Evolutionary conservation across 2,797 vertebrate genomes (phyloP), one percentile per base, ranked within the genome.

Genomic region (Menidia menidia): DNA sequence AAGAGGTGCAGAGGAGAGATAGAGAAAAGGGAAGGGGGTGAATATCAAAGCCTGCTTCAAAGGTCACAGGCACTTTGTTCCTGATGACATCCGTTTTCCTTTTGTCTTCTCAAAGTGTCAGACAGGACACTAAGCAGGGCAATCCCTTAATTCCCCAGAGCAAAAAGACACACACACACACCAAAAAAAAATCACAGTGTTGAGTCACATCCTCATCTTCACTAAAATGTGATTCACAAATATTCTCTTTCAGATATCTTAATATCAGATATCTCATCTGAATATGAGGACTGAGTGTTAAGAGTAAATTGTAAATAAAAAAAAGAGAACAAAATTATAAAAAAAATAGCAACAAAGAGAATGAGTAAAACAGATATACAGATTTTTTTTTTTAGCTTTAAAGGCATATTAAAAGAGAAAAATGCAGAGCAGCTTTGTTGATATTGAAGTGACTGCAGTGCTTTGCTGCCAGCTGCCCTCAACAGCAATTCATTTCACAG

Each of bases 21-120:
- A n/a, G 18, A 48, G 47, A 64, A 60, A 75, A 71, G 66, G 71
- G 57, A 53, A 70, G 67, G 60, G 60, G 73, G 63, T 52, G 71
- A 81, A 87, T 88, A 90, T 91, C 87, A 92, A 91, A 91, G 88
- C 82, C 67, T 52, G 72, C 89, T 88, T 89, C 84, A 92, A 92
- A 93, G 92, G 91, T 93, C 91, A 92, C 67, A 58, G 18, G 72
- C 82, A 89, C 90, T 92, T 92, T 91, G 86, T 91, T 90, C 84
- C 68, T 78, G 88, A 81, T 84, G 90, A 91, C 83, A 88, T 86
- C 78, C 88, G 77, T 89, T 87, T 87, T 82, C 81, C 78, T 61
- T 89, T 88, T 88, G 81, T 88, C 80, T 86, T 82, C 60, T 74
- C 52, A 44, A 73, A 85, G 83, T 85, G 84, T 88, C 89, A 87